Evolutionary conservation across 2,113 vertebrate genomes (phyloP).

Genomic region (Dicrurus megarhynchus): DNA sequence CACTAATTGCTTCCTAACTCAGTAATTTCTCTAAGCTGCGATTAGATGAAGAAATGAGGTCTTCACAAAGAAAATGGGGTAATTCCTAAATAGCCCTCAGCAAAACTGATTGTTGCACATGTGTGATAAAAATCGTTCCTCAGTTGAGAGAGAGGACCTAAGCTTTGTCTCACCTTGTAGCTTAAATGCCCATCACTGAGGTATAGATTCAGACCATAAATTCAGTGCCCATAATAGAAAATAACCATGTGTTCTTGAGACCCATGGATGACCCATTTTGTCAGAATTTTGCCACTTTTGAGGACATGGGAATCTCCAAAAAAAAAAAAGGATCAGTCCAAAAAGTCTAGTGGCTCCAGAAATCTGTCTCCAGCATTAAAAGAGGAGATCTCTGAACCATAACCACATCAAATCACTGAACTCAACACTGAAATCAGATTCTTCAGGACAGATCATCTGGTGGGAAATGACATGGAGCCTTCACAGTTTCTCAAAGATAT

Average conservation of each 20-base stretch:
- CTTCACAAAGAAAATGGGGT: background rate
- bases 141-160: background rate
- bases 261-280: background rate
- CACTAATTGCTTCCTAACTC: background rate
- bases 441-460: background rate
- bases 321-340: background rate
- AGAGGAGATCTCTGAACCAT: background rate
- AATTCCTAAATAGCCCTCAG: background rate
- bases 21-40: background rate
- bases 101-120: background rate
- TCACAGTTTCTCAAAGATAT: background rate
- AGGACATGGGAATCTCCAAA: background rate
- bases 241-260: background rate
- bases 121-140: background rate
- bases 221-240: background rate
- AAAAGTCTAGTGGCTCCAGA: background rate
- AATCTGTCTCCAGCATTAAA: background rate
- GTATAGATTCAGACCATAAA: background rate
- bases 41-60: background rate
- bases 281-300: background rate
- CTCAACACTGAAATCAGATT: background rate
- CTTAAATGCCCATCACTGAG: background rate
- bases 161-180: background rate
- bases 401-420: background rate
- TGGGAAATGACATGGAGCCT: background rate